Evolutionary conservation across 2,888 invertebrate genomes (phyloP), one percentile per base, ranked within the genome.

Genomic region (Mechanitis messenoides): DNA sequence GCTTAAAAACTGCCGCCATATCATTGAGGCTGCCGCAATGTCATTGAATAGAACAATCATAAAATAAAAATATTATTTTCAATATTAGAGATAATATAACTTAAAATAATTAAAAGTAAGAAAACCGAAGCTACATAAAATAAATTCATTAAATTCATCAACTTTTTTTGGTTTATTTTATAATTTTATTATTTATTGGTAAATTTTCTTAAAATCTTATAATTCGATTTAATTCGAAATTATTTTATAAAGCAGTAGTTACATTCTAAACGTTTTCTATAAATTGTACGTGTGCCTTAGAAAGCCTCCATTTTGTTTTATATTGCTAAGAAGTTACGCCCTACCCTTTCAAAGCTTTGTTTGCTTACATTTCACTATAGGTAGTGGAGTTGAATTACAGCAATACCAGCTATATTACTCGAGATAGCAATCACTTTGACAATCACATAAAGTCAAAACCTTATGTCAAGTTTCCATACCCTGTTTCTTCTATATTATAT

Each of bases 261-360:
- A 76, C 73, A 75, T 79, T 79, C 77, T 77, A 77, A 69, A 77
- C 74, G 73, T 77, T 76, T 73, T 70, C 72, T 74, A 77, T 78
- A 79, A 80, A 80, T 75, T 80, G 81, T 80, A 82, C 76, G 75
- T 73, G 78, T 67, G 74, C 71, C 74, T 72, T 69, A 79, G 80
- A 84, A 79, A 79, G 81, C 76, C 42, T 83, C 84, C 85, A 84
- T 86, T 86, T 84, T 81, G 84, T 85, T 85, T 83, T 85, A 85
- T 85, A 83, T 73, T 77, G 78, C 82, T 81, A 76, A 73, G 76
- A 77, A 76, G 76, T 76, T 78, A 79, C 79, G 77, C 79, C 77
- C 76, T 75, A 84, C 85, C 85, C 84, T 86, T 85, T 84, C 76
- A 77, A 82, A 84, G 80, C 59, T 38, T 75, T 80, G 75, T 82